phyloP scores from a whole-genome alignment of 2,888 invertebrate genomes.

The Cephonodes hylas region DNA sequence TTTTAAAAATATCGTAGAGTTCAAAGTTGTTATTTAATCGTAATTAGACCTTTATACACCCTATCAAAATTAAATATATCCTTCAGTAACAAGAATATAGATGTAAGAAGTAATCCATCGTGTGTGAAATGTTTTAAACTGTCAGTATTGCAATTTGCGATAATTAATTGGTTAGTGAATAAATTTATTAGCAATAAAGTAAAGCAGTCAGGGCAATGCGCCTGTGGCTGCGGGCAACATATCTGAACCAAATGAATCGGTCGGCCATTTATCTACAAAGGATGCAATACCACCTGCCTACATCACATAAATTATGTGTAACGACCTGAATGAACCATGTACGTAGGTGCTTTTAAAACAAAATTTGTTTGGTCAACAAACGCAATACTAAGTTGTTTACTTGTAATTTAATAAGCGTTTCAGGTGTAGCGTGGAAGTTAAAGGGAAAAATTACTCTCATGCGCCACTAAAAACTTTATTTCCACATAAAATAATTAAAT shows the following conservation, averaged over 20 bases:
- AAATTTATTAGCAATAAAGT: background rate
- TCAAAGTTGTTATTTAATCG: too few relatives aligned
- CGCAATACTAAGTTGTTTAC: background rate
- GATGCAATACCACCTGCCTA: slow-evolving; percentile 17
- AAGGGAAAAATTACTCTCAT: background rate
- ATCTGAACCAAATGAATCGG: background rate
- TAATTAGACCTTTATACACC: too few relatives aligned
- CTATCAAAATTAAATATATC: background rate
- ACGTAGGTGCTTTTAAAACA: slow-evolving; percentile 4
- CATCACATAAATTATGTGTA: slow-evolving; percentile 17
- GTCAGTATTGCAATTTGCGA: background rate
- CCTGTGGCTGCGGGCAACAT: background rate
- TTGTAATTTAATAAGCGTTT: background rate
- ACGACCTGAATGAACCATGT: slow-evolving; percentile 2
- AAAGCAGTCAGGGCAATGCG: background rate
- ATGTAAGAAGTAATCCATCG: background rate
- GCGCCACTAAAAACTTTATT: background rate
- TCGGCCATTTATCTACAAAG: slow-evolving; percentile 16
- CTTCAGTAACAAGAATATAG: too few relatives aligned
- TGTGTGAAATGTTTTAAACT: background rate
- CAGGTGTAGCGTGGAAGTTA: background rate
- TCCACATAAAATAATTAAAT: background rate
- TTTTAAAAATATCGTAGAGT: too few relatives aligned
- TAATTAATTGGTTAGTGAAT: background rate
- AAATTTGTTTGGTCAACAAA: background rate